phyloP scores from a whole-genome alignment of 2,113 vertebrate genomes.

The Chitala chitala region DNA sequence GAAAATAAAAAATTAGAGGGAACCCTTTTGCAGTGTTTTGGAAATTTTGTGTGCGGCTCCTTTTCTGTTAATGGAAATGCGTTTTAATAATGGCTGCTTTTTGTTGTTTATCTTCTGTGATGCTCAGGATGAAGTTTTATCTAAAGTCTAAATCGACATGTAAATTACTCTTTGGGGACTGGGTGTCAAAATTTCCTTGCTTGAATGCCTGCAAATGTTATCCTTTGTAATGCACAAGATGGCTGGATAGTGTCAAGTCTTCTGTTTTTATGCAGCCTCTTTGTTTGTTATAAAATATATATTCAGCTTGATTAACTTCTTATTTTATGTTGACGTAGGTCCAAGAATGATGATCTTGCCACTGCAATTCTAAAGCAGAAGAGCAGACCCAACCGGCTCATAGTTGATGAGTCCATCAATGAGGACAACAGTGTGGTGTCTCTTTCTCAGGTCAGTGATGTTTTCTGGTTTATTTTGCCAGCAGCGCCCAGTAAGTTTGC shows the following conservation, averaged over 20 bases:
- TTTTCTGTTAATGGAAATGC: no score
- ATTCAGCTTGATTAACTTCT: neutral
- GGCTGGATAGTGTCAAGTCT: neutral
- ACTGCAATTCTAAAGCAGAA: constrained; percentile 98
- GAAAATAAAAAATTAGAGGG: no score
- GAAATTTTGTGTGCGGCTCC: no score
- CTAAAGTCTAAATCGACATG: no score
- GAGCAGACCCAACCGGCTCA: constrained; percentile 93
- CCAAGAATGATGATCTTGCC: constrained; percentile 92
- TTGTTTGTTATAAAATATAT: constrained; percentile 20
- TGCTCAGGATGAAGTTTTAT: no score
- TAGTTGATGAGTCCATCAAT: constrained; percentile 98
- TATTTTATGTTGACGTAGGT: constrained; percentile 54
- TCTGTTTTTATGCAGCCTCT: constrained; percentile 3
- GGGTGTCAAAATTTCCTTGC: no score
- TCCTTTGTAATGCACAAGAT: neutral
- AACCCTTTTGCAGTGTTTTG: no score
- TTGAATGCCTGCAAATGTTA: no score
- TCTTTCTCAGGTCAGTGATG: constrained; percentile 83
- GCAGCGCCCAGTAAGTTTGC: neutral
- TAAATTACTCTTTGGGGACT: no score
- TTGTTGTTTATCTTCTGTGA: no score
- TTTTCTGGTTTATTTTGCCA: neutral
- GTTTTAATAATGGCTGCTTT: no score
- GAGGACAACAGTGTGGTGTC: constrained; percentile 99